Percentiles rank a stretch among this genome's conserved stretches.
phyloP scores from a whole-genome alignment of 2,888 invertebrate genomes.

The Lacanobia wlatinum region DNA sequence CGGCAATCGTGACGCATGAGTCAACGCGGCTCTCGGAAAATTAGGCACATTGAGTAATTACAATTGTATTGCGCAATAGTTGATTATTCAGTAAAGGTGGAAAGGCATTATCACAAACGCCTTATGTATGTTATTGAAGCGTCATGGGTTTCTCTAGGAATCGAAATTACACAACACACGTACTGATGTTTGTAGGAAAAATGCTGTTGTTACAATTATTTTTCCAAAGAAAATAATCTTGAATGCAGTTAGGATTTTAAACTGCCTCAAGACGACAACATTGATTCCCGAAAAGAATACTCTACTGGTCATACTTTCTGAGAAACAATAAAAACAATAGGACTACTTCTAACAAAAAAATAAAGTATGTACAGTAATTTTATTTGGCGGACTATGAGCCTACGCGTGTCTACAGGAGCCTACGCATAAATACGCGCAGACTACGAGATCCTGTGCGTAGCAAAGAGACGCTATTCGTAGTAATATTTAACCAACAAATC shows the following conservation, averaged over 20 bases:
- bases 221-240: neutral
- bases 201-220: neutral
- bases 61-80: slow-evolving; percentile 7
- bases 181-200: neutral
- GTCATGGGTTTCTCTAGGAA: neutral
- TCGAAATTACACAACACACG: neutral
- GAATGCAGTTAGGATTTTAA: neutral
- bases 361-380: neutral
- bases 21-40: too few relatives aligned
- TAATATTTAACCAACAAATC: too few relatives aligned
- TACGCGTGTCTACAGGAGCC: too few relatives aligned
- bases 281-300: neutral
- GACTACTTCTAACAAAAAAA: neutral
- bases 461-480: too few relatives aligned
- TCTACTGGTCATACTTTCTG: neutral
- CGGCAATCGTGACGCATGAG: too few relatives aligned
- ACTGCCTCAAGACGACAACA: neutral
- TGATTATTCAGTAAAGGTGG: neutral
- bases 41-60: neutral
- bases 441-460: too few relatives aligned
- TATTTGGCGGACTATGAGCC: too few relatives aligned
- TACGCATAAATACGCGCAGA: too few relatives aligned
- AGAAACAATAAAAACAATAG: too few relatives aligned
- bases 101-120: neutral
- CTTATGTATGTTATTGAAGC: neutral